Evolutionary conservation across 2,888 invertebrate species (phyloP).

Genomic region (Argyresthia goedartella): DNA sequence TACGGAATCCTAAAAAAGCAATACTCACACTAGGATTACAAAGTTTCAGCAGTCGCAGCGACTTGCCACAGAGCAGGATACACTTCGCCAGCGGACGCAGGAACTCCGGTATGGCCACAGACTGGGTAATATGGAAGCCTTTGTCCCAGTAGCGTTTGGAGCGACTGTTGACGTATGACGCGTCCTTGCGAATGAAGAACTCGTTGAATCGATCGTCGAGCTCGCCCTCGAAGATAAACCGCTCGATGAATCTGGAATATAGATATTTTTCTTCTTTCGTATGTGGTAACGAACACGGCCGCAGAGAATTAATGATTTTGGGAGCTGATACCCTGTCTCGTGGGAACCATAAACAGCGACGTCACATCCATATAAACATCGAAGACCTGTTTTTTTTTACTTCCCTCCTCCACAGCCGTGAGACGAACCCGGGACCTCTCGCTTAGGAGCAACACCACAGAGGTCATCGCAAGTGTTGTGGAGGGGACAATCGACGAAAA

Average conservation of each 20-base stretch:
- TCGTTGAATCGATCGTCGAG: constrained; percentile 86
- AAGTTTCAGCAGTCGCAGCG: constrained; percentile 76
- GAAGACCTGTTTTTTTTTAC: no score
- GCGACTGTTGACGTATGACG: constrained; percentile 73
- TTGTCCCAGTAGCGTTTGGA: constrained; percentile 78
- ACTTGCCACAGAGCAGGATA: constrained; percentile 82
- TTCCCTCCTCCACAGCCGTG: no score
- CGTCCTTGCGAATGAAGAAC: constrained; percentile 83
- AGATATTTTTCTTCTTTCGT: neutral
- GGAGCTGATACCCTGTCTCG: neutral
- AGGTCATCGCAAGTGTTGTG: no score
- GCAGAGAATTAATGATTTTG: neutral
- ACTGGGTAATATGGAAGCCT: constrained; percentile 64
- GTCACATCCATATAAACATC: no score
- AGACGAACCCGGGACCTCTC: no score
- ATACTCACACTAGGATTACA: constrained; percentile 77
- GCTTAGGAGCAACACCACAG: no score
- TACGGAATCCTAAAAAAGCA: no score
- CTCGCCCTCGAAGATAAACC: constrained; percentile 89
- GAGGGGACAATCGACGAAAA: no score
- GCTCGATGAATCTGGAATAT: constrained; percentile 76
- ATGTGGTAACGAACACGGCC: neutral
- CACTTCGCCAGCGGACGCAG: constrained; percentile 72
- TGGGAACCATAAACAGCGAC: no score
- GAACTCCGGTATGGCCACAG: constrained; percentile 77